Evolutionary conservation across 2,888 invertebrate genomes (phyloP), one percentile per base, ranked within the genome.

Genomic region (Xestia ashworthii): DNA sequence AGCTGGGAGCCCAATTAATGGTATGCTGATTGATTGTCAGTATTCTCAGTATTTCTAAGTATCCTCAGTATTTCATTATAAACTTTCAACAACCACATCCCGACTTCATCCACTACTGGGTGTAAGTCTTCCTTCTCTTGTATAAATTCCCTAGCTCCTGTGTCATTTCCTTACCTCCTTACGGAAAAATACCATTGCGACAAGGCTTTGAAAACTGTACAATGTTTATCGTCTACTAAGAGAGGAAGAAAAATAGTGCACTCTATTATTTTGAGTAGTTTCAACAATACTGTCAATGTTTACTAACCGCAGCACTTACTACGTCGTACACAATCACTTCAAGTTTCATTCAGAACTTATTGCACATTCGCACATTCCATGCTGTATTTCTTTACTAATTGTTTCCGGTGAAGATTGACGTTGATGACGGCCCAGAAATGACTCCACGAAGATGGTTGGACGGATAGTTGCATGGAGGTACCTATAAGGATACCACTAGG

Each of bases 271-370:
- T 74, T 70, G 60, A 32, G 46, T 53, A 60, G 64, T 82, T 71
- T 82, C 71, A 84, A 75, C 84, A 75, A 64, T 71, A 74, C 53
- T 67, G 74, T 60, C 19, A 68, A 82, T 84, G 74, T 82, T 82
- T 82, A 82, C 84, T 64, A 84, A 82, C 46, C 32, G 67, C n/a
- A 53, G 50, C 46, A 53, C 41, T 58, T 81, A 78, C 67, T 53
- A 71, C 64, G 48, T 25, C 58, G 19, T 64, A 64, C 50, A 62
- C 71, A 62, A 69, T 55, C 46, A 65, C 41, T 22, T 32, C 22
- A 46, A 53, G 73, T 44, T 81, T 78, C 41, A 65, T 81, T 65
- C 81, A 71, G 19, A 11, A 71, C 16, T 46, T 65, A 19, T 44
- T 41, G 44, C 22, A 53, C 12, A 16, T 16, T 50, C 22, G 9